Evolutionary conservation across 2,113 vertebrate genomes (phyloP).

Genomic region (Dasyornis broadbenti): DNA sequence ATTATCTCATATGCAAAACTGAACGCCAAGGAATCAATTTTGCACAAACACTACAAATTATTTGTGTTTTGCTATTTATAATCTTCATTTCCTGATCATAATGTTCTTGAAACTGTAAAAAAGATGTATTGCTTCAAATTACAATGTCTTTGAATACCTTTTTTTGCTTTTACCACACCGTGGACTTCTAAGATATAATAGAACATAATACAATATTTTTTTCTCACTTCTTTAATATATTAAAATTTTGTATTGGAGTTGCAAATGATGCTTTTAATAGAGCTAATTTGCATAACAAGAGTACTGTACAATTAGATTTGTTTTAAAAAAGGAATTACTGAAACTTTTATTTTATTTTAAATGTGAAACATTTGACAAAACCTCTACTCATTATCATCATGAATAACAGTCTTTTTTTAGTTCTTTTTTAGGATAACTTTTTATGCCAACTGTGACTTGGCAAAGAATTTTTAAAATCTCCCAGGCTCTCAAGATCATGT

Average conservation of each 20-base stretch:
- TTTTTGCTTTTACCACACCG: not conserved
- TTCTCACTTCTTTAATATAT: not conserved
- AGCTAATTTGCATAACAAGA: not conserved
- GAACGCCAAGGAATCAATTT: not conserved
- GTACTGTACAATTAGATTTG: not conserved
- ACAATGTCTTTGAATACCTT: not conserved
- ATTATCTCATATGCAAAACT: not conserved
- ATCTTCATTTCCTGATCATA: not conserved
- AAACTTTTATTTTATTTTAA: not conserved
- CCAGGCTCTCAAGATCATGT: not conserved
- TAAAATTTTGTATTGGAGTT: not conserved
- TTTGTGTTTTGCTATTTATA: not conserved
- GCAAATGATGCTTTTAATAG: not conserved
- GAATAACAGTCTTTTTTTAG: not conserved
- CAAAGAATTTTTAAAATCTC: not conserved
- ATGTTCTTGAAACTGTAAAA: not conserved
- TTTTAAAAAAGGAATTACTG: not conserved
- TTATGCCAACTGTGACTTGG: not conserved
- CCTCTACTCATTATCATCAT: not conserved
- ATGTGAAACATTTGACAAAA: slow-evolving; percentile 1
- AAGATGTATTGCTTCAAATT: not conserved
- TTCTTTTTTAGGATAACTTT: not conserved
- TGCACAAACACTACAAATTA: not conserved
- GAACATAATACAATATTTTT: not conserved
- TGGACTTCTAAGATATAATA: not conserved